Base-by-base conservation (phyloP, 2,797 vertebrate species). In the Schizothorax lantsangensis region DNA sequence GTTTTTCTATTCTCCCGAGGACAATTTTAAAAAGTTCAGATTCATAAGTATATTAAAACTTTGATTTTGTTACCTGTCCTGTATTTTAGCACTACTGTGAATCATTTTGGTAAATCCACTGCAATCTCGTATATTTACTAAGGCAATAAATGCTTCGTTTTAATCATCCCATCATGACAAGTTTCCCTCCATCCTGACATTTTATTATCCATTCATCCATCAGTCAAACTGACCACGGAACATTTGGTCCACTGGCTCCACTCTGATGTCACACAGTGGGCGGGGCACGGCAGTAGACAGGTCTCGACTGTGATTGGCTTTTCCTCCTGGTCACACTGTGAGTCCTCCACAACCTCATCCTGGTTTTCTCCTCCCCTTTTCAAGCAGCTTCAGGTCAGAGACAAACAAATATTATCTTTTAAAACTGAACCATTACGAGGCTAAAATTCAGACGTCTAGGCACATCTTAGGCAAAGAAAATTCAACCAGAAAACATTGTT, bases 201-300 rank as follows among this genome's bases (percentile, higher is more conserved):
- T 17, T 45, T 9, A 45, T 45, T 12, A 71, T 85, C 17, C 49
- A 79, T 59, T 45, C 59, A 66, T 57, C 43, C 66, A 68, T 57
- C 21, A 26, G 17, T 57, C 47, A n/a, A 57, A 84, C 91, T 93
- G 92, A 97, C 97, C 95, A 96, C 91, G 0, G 95, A 93, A 79
- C 97, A 97, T 1, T 78, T 89, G 91, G 94, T 97, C 97, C 97
- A 97, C 5, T 90, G 92, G 64, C 95, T 95, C 97, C 96, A 97
- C 26, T 95, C 93, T 54, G 97, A 97, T 93, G 97, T 93, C 6
- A 96, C 96, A 83, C 97, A 97, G 83, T 97, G 95, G 36, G 80
- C 92, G 83, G 96, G 95, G 85, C 96, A 97, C 52, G 95, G 93
- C 26, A 96, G 88, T 38, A 89, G 92, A 52, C 97, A 97, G 75